Percentiles rank a stretch among this genome's conserved stretches.
These are phyloP conservation scores for Homarus gammarus DNA, from an alignment of 2,888 invertebrate species.

Conservation along the genomic window DNA sequence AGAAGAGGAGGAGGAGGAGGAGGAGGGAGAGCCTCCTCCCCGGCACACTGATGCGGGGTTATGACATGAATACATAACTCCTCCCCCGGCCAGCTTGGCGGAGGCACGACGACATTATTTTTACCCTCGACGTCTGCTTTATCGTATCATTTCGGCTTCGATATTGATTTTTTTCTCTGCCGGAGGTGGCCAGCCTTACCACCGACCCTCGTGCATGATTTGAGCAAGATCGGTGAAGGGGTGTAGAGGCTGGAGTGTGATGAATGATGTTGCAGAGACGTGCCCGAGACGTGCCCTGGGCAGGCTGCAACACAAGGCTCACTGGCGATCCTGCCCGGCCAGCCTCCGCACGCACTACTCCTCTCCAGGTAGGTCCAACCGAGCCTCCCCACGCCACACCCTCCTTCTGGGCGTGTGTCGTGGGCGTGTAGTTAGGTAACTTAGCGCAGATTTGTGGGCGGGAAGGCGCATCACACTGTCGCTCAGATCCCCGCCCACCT, in stretches of 20 bases:
- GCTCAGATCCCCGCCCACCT: constrained; percentile 32
- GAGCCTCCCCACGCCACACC: constrained; percentile 3
- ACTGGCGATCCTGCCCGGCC: constrained; percentile 16
- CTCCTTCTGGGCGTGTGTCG: constrained; percentile 18
- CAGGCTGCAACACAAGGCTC: constrained; percentile 34
- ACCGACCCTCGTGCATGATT: not conserved
- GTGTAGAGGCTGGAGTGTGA: not conserved
- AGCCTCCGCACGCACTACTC: not conserved
- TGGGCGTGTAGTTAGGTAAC: constrained; percentile 22
- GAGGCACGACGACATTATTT: constrained; percentile 30
- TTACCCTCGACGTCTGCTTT: not conserved
- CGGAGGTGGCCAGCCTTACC: not conserved
- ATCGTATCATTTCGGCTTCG: constrained; percentile 2
- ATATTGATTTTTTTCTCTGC: constrained; percentile 25
- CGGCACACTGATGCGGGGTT: constrained; percentile 23
- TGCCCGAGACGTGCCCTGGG: constrained; percentile 36
- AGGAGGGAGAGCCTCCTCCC: not conserved
- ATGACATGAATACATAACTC: constrained; percentile 51
- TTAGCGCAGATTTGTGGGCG: constrained; percentile 49
- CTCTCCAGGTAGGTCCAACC: constrained; percentile 5
- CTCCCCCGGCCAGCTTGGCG: constrained; percentile 36
- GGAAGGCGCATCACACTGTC: constrained; percentile 23
- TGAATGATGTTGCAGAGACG: constrained; percentile 17
- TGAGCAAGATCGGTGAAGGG: not conserved
- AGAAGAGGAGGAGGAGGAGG: not conserved